These are phyloP conservation scores for Elaphurus davidianus DNA, from an alignment of 2,113 vertebrate species.

Conservation along the genomic window DNA sequence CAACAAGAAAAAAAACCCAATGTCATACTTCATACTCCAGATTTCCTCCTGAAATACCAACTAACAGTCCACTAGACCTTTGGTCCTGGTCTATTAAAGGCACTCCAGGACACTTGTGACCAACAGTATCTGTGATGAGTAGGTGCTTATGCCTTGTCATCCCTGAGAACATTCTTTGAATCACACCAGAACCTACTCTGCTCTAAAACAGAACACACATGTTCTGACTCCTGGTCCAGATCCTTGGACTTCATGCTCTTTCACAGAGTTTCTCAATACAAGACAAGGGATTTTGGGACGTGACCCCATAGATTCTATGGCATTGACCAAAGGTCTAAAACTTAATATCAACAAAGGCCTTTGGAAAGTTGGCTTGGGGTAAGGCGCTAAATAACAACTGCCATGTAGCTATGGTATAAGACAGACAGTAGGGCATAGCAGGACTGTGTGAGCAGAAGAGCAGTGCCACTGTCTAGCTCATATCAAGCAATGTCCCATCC, in stretches of 20 bases:
- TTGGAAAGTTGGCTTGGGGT: neutral
- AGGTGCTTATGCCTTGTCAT: neutral
- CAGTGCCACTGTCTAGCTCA: neutral
- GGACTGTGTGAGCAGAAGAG: neutral
- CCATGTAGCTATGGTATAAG: neutral
- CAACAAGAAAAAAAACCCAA: neutral
- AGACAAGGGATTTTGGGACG: neutral
- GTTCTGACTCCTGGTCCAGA: neutral
- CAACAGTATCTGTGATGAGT: neutral
- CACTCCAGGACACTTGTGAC: neutral
- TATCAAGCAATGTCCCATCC: no score
- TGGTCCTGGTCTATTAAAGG: neutral
- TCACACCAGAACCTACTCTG: neutral
- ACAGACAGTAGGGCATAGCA: neutral
- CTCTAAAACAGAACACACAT: neutral
- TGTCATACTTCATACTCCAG: neutral
- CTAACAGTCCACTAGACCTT: neutral
- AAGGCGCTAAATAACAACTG: neutral
- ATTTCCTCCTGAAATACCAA: neutral
- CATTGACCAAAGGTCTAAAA: neutral
- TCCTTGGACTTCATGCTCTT: neutral
- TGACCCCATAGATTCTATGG: neutral
- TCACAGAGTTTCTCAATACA: neutral
- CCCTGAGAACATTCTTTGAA: neutral
- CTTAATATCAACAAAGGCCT: neutral